phyloP scores from a whole-genome alignment of 2,888 invertebrate genomes.

The Glyphotaelius pellucidus region DNA sequence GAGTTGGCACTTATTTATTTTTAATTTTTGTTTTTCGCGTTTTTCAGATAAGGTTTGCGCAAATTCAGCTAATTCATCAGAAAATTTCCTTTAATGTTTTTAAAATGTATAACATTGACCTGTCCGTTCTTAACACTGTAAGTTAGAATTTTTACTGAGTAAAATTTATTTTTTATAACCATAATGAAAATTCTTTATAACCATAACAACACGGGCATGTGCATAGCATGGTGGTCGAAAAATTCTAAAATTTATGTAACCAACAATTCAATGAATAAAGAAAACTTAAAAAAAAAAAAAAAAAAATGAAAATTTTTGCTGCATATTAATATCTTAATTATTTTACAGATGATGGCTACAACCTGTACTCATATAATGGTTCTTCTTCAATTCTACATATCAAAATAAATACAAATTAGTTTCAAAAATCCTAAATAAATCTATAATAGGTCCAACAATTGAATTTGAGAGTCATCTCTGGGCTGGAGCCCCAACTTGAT shows the following conservation, averaged over 20 bases:
- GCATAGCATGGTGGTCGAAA: too few species aligned
- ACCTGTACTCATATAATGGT: conserved; percentile 19
- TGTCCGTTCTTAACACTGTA: neutral
- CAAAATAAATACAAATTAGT: neutral
- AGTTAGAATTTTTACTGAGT: neutral
- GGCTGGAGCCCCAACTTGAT: too few species aligned
- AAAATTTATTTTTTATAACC: neutral
- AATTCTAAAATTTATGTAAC: too few species aligned
- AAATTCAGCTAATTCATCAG: conserved; percentile 22
- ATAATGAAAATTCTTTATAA: neutral
- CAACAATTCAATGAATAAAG: too few species aligned
- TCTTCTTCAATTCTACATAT: conserved; percentile 7
- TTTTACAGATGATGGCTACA: conserved; percentile 29
- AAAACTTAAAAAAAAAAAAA: too few species aligned
- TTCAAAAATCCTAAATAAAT: too few species aligned
- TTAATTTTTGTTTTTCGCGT: neutral
- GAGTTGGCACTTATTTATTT: too few species aligned
- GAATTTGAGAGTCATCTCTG: too few species aligned
- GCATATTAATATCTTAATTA: neutral
- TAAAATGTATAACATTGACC: conserved; percentile 30
- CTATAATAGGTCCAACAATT: too few species aligned
- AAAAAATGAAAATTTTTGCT: neutral
- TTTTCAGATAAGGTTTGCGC: neutral
- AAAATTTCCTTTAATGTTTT: conserved; percentile 4
- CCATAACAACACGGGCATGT: too few species aligned